Percentiles rank a stretch among this genome's conserved stretches.
Evolutionary conservation across 2,888 invertebrate species (phyloP).

Genomic region (Leucoptera coffeella): DNA sequence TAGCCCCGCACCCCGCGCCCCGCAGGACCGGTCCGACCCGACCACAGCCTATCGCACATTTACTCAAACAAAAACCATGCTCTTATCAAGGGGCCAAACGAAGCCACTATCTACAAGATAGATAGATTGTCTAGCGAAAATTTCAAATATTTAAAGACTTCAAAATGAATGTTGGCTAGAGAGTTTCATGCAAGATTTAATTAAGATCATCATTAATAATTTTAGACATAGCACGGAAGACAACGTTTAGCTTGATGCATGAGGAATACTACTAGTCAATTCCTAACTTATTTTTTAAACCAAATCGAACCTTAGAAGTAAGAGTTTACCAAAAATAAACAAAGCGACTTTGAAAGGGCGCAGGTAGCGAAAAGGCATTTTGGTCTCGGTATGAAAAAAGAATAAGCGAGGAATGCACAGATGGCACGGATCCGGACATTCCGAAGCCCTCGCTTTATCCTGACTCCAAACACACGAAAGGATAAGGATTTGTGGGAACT

Average conservation of each 20-base stretch:
- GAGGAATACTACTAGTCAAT: no score
- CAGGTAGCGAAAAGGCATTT: constrained; percentile 41
- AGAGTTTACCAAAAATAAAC: no score
- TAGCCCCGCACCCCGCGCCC: constrained; percentile 28
- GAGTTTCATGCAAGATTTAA: not conserved
- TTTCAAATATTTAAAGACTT: not conserved
- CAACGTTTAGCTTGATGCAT: no score
- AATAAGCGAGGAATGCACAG: constrained; percentile 42
- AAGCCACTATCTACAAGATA: no score
- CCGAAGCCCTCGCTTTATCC: constrained; percentile 13
- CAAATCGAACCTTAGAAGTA: no score
- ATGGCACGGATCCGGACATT: constrained; percentile 41
- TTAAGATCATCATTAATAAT: no score
- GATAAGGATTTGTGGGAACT: no score
- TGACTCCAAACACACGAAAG: no score
- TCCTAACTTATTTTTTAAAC: no score
- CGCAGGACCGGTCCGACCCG: constrained; percentile 17
- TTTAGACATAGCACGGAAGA: no score
- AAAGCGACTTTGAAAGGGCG: constrained; percentile 23
- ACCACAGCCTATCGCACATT: constrained; percentile 47
- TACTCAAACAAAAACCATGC: constrained; percentile 47
- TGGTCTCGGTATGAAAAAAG: constrained; percentile 19
- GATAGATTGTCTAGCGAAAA: no score
- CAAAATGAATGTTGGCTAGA: not conserved
- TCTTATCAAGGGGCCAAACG: constrained; percentile 42